A percentile compares a stretch with the other conserved stretches of the same genome.
Evolutionary conservation across 2,888 invertebrate species (phyloP).

Genomic region (Drosophila leonis): DNA sequence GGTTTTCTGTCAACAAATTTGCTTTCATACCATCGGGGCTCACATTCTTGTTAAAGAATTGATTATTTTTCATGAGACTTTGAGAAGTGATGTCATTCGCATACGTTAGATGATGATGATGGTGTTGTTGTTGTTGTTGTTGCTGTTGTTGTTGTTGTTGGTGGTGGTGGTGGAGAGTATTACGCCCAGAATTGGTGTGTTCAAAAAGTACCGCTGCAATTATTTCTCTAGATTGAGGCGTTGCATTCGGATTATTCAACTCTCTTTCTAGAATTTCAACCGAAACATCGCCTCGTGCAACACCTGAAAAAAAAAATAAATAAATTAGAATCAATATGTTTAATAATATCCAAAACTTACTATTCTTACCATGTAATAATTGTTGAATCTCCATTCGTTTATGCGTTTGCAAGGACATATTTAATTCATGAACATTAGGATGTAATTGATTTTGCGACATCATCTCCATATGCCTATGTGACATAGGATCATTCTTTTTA

Average conservation of each 20-base stretch:
- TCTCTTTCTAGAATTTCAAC: conserved; percentile 91
- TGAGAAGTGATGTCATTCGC: conserved; percentile 32
- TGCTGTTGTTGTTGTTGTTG: conserved; percentile 21
- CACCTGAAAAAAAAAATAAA: conserved; percentile 84
- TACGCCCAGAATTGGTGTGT: conserved; percentile 41
- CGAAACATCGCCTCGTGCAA: conserved; percentile 92
- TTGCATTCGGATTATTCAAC: conserved; percentile 87
- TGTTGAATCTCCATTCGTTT: conserved; percentile 86
- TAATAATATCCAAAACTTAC: background rate
- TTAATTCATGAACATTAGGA: conserved; percentile 35
- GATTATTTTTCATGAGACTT: conserved; percentile 28
- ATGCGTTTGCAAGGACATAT: conserved; percentile 37
- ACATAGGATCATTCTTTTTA: conserved; percentile 41
- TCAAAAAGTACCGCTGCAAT: conserved; percentile 76
- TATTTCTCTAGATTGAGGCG: conserved; percentile 69
- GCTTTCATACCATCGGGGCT: conserved; percentile 48
- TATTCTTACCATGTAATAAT: conserved; percentile 89
- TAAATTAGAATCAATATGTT: background rate
- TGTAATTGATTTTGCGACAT: conserved; percentile 30
- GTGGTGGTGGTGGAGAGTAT: background rate
- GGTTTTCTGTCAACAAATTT: background rate
- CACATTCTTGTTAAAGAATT: conserved; percentile 35
- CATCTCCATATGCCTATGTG: conserved; percentile 27
- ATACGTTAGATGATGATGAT: conserved; percentile 3
- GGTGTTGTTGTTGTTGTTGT: background rate